Base-by-base conservation (phyloP, 2,113 vertebrate genomes). In the Ceratotherium simum region DNA sequence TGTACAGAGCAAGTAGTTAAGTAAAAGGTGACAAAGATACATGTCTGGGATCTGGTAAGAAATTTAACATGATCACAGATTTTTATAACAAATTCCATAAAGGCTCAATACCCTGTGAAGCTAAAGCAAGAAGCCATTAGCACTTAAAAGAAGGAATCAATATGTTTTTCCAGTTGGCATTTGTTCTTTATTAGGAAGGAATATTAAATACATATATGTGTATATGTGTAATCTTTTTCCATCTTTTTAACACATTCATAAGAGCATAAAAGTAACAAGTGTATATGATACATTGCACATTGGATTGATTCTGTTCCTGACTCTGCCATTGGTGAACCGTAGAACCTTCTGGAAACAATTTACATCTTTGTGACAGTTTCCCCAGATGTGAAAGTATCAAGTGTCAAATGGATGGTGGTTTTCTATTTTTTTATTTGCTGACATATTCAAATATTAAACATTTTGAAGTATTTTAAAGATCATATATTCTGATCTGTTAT, bases 341-440 rank as follows among this genome's bases (percentile, higher is more conserved):
- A 60, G 90, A 87, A 97, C 0, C 76, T 96, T 96, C 95, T 97
- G 98, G 97, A 98, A 98, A 73, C 60, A 96, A 98, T 98, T 97
- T 95, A 65, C 29, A 94, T 93, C 60, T 48, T 64, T 93, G 56
- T 72, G 94, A 95, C 84, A 79, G 82, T 67, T 97, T 91, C 51
- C 73, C 93, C 86, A 97, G 46, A 97, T 91, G 96, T 95, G 54
- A 80, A 96, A 90, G 58, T 93, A 91, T 96, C 93, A 92, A 96
- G 62, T 96, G 78, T 91, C 96, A 95, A 54, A 64, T 76, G 67
- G 70, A 69, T 73, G 51, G 64, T 76, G 64, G 48, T 73, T 94
- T 97, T 98, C 51, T 81, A 17, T 73, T 51, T 95, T 96, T 90
- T 89, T 58, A 95, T 95, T 94, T 96, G 88, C 81, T 97, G 90